Conservation (phyloP, 1,140 invertebrate genomes). For the Diorhabda carinulata region DNA sequence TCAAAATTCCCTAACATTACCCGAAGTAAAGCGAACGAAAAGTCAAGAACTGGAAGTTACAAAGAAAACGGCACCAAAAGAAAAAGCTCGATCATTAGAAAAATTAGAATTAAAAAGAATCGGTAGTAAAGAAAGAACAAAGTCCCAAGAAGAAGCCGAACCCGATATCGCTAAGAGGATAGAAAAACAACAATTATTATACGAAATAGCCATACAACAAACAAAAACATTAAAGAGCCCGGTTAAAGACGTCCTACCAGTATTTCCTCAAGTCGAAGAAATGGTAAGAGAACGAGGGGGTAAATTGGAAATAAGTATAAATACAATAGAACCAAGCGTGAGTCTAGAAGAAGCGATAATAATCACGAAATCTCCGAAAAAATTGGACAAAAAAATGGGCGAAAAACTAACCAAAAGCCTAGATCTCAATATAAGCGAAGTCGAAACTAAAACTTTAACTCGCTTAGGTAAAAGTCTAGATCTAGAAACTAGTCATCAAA, state of each 20-base stretch:
- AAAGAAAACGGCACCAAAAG: slow-evolving; percentile 55
- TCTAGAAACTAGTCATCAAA: slow-evolving; percentile 35
- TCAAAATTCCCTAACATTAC: slow-evolving; percentile 51
- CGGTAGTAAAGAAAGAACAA: slow-evolving; percentile 62
- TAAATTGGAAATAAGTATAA: slow-evolving; percentile 47
- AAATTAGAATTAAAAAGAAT: slow-evolving; percentile 58
- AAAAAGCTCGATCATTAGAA: slow-evolving; percentile 62
- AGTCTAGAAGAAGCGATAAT: slow-evolving; percentile 50
- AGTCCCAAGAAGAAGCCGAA: slow-evolving; percentile 65
- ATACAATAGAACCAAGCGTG: slow-evolving; percentile 44
- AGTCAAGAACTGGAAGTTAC: slow-evolving; percentile 59
- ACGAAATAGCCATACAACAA: slow-evolving; percentile 66
- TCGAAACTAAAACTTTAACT: slow-evolving; percentile 34
- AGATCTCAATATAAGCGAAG: slow-evolving; percentile 49
- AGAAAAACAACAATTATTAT: slow-evolving; percentile 66
- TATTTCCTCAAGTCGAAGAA: slow-evolving; percentile 65
- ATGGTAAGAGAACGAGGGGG: slow-evolving; percentile 48
- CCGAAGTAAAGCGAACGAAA: slow-evolving; percentile 58
- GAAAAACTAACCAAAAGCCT: slow-evolving; percentile 65
- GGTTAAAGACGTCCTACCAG: slow-evolving; percentile 61
- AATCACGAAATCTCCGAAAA: slow-evolving; percentile 66
- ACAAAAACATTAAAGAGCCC: slow-evolving; percentile 66
- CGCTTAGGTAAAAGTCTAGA: slow-evolving; percentile 46
- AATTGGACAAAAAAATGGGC: slow-evolving; percentile 60
- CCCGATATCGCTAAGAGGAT: slow-evolving; percentile 64